Conservation (phyloP, 2,888 invertebrate species). For the Unio pictorum region DNA sequence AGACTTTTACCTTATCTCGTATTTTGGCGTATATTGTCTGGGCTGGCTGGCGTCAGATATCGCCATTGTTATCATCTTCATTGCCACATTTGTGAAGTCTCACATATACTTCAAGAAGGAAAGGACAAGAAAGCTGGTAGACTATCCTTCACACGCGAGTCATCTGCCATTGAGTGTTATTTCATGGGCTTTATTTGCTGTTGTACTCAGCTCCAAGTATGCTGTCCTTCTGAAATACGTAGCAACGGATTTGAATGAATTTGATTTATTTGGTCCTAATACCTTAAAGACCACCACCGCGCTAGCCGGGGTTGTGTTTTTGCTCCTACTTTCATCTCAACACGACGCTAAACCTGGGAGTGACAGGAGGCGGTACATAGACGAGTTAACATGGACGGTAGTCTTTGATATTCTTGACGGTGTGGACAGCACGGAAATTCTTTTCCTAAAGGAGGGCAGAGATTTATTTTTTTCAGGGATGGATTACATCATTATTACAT, state of each 20-base stretch:
- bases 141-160: conserved; percentile 1
- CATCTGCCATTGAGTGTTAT: conserved; percentile 70
- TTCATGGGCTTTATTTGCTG: conserved; percentile 75
- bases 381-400: conserved; percentile 73
- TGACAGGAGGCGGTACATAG: conserved; percentile 73
- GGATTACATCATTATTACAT: conserved; percentile 73
- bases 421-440: conserved; percentile 74
- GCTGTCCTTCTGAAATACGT: conserved; percentile 73
- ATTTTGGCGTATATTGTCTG: conserved; percentile 66
- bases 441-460: conserved; percentile 66
- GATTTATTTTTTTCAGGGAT: conserved; percentile 58
- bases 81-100: conserved; percentile 42
- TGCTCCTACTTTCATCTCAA: conserved; percentile 75
- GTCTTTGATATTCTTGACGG: conserved; percentile 76
- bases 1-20: conserved; percentile 71
- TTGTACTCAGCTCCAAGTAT: conserved; percentile 73
- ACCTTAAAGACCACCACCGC: conserved; percentile 67
- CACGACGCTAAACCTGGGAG: conserved; percentile 74
- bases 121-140: conserved; percentile 3
- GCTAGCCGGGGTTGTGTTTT: conserved; percentile 74
- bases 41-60: conserved; percentile 72
- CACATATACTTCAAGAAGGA: conserved; percentile 12
- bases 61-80: conserved; percentile 67
- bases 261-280: conserved; percentile 73
- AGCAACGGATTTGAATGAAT: conserved; percentile 55